phyloP scores from a whole-genome alignment of 2,113 vertebrate species.

The Aphyosemion australe region DNA sequence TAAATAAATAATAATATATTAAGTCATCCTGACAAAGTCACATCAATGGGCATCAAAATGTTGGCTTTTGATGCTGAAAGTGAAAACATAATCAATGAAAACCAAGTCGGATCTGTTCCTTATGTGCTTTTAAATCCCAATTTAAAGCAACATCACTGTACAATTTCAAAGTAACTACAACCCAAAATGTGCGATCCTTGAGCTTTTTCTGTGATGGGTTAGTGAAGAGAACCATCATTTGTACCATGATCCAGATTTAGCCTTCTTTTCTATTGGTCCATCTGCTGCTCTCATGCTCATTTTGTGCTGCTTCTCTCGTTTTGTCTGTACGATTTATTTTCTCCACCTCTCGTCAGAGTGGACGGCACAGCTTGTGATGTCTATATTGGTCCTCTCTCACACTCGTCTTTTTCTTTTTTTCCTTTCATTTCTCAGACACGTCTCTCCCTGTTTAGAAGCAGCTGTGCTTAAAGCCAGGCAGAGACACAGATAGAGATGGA shows the following conservation, averaged over 20 bases:
- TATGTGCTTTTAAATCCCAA: conserved; percentile 17
- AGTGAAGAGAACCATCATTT: conserved; percentile 41
- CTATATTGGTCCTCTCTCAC: conserved; percentile 62
- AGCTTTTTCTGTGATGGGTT: conserved; percentile 15
- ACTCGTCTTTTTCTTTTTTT: conserved; percentile 7
- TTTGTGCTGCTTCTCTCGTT: conserved; percentile 21
- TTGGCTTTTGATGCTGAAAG: conserved; percentile 9
- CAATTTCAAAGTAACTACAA: conserved; percentile 40
- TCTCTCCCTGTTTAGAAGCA: conserved; percentile 40
- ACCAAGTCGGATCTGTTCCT: conserved; percentile 38
- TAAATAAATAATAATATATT: too few species aligned
- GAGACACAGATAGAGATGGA: conserved; percentile 6
- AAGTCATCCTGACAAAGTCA: conserved; percentile 12
- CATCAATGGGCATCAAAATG: conserved; percentile 23
- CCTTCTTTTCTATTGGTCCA: conserved; percentile 42
- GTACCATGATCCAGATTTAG: conserved; percentile 51
- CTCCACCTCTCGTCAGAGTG: conserved; percentile 52
- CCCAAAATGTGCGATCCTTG: conserved; percentile 25
- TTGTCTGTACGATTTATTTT: conserved; percentile 20
- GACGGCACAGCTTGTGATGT: conserved; percentile 71
- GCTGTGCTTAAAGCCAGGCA: conserved; percentile 62
- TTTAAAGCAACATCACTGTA: conserved; percentile 43
- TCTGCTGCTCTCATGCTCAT: conserved; percentile 53
- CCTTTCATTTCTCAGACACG: conserved; percentile 18
- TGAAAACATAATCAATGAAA: conserved; percentile 27